phyloP scores from a whole-genome alignment of 1,140 invertebrate genomes.

The Drosophila lacertosa region DNA sequence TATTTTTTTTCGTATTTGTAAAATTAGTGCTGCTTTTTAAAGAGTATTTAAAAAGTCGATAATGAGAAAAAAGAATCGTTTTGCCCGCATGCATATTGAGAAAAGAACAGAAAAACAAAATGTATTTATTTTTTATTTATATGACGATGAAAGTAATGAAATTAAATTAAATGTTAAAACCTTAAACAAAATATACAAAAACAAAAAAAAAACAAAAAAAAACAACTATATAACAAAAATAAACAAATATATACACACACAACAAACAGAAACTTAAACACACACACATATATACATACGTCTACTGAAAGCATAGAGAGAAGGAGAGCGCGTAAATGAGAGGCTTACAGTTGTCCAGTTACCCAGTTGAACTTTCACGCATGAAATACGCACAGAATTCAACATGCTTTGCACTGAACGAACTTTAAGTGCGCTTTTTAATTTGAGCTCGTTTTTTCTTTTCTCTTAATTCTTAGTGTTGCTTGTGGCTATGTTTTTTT shows the following conservation, averaged over 20 bases:
- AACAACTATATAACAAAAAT: conserved; percentile 33
- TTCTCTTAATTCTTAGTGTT: background rate
- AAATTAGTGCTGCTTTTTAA: conserved; percentile 76
- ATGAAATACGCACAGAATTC: conserved; percentile 38
- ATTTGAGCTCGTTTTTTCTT: background rate
- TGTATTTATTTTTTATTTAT: conserved; percentile 80
- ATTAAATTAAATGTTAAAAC: conserved; percentile 81
- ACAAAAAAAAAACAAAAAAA: conserved; percentile 7
- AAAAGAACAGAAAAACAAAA: conserved; percentile 48
- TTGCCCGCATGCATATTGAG: conserved; percentile 25
- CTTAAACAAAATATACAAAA: conserved; percentile 78
- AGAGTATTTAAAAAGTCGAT: conserved; percentile 44
- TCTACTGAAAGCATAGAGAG: conserved; percentile 34
- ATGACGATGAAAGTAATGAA: conserved; percentile 65
- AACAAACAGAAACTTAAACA: conserved; percentile 43
- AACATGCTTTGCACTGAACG: background rate
- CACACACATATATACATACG: conserved; percentile 42
- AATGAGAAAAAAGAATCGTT: conserved; percentile 26
- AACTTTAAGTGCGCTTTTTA: background rate
- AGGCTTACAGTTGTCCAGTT: conserved; percentile 9
- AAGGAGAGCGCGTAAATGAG: conserved; percentile 29
- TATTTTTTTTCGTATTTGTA: conserved; percentile 73
- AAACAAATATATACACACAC: conserved; percentile 45
- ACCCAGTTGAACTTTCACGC: conserved; percentile 37
- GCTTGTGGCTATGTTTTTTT: background rate